Evolutionary conservation across 2,113 vertebrate genomes (phyloP), one percentile per base, ranked within the genome.

Genomic region (Scytalopus superciliaris): DNA sequence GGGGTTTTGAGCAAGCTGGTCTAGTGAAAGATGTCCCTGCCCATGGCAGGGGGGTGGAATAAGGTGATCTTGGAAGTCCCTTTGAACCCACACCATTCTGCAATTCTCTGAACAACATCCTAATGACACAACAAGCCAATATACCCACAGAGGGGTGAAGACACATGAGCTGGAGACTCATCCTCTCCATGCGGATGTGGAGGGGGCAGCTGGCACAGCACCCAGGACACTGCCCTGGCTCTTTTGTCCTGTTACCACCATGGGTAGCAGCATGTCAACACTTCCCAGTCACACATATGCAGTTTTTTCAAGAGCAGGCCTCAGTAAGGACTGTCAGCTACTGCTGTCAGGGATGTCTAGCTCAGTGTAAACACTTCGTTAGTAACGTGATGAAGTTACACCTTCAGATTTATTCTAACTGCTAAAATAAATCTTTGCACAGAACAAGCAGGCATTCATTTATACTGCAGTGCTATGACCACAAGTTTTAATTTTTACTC

Each of bases 401-500:
- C 59, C 85, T 63, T 63, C 86, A 17, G 50, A 35, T 93, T 91
- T 67, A 37, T 21, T 57, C 68, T 1, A 70, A 56, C 35, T 17
- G 42, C 90, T 35, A 22, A 94, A 93, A 70, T 55, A 59, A 62
- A 66, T 37, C 87, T 86, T 64, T 45, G 28, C 79, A 47, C 50
- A 40, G 63, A 37, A 47, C 9, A 14, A 9, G 3, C 3, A 35
- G 1, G 15, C 45, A 8, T 47, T 85, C 59, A 35, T 77, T 86
- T 80, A 44, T n/a, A n/a, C 56, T 9, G 82, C 68, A 56, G 17
- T 37, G 72, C 76, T 63, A 12, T 37, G 91, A 86, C 88, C 83
- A 88, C 22, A 28, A 63, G 50, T 72, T 90, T 90, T 84, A 88
- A 78, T 78, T 95, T 90, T 90, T 94, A n/a, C 67, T 67, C 5